Evolutionary conservation across 2,888 invertebrate species (phyloP).

Genomic region (Galeopsomyia nigrocyanea): DNA sequence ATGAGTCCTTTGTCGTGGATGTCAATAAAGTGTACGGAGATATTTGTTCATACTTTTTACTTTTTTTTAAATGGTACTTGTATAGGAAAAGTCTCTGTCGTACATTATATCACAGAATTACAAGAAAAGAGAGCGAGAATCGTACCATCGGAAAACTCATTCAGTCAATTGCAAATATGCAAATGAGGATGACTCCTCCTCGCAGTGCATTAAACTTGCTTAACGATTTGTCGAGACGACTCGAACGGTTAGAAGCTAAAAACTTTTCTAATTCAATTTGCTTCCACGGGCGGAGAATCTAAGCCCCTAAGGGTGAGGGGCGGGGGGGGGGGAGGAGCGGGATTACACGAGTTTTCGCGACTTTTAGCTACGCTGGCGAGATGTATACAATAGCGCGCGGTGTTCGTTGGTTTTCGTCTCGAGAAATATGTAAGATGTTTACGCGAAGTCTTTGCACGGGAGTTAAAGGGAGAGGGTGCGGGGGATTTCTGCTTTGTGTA

Average conservation of each 20-base stretch:
- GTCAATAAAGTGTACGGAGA: no score
- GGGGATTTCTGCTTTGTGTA: constrained; percentile 2
- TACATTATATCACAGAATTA: no score
- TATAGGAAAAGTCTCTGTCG: no score
- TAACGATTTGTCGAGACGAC: constrained; percentile 28
- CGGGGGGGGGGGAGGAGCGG: background rate
- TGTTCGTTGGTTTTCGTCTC: constrained; percentile 24
- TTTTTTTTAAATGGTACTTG: no score
- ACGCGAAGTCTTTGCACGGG: constrained; percentile 41
- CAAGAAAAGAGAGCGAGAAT: no score
- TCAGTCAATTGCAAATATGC: constrained; percentile 29
- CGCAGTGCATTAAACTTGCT: constrained; percentile 13
- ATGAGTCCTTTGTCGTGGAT: no score
- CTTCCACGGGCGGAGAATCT: constrained; percentile 18
- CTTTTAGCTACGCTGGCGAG: constrained; percentile 12
- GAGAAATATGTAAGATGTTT: constrained; percentile 46
- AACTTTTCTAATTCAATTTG: constrained; percentile 49
- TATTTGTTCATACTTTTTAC: no score
- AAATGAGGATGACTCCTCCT: constrained; percentile 13
- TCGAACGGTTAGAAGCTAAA: constrained; percentile 35
- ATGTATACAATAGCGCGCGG: background rate
- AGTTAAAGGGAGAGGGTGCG: constrained; percentile 18
- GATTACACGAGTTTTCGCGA: constrained; percentile 46
- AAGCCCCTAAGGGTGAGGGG: no score
- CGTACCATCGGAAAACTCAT: no score